Evolutionary conservation across 2,888 invertebrate genomes (phyloP).

Genomic region (Phorcus lineatus): DNA sequence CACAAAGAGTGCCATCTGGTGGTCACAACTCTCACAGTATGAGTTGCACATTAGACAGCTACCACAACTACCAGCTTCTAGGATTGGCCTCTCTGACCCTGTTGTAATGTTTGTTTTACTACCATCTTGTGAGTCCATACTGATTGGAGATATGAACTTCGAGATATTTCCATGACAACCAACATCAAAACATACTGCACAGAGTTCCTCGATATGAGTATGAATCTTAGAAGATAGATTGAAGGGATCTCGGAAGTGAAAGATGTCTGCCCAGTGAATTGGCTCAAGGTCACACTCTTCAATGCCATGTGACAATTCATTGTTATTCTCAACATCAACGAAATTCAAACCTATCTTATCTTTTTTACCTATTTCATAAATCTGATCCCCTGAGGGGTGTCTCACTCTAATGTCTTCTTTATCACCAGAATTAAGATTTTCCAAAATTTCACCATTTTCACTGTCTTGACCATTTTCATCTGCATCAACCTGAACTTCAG

Average conservation of each 20-base stretch:
- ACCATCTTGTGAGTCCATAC: too few relatives aligned
- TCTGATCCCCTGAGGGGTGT: too few relatives aligned
- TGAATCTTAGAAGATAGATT: conserved; percentile 43
- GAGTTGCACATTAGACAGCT: neutral
- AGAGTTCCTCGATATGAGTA: conserved; percentile 49
- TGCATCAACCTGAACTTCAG: neutral
- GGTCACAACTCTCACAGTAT: conserved; percentile 29
- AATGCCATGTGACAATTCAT: neutral
- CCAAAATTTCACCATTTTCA: neutral
- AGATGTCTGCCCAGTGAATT: conserved; percentile 41
- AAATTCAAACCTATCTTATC: too few relatives aligned
- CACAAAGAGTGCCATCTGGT: conserved; percentile 49
- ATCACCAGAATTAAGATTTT: neutral
- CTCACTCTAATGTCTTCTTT: neutral
- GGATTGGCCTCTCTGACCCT: too few relatives aligned
- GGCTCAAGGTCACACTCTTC: neutral
- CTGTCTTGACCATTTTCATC: too few relatives aligned
- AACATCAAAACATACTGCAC: conserved; percentile 57
- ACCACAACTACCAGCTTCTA: neutral
- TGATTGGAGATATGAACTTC: conserved; percentile 13
- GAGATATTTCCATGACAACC: conserved; percentile 55
- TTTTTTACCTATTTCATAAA: too few relatives aligned
- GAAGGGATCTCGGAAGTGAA: conserved; percentile 57
- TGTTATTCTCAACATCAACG: neutral
- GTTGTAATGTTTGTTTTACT: too few relatives aligned